Evolutionary conservation across 2,113 vertebrate species (phyloP).

Genomic region (Platichthys stellatus): DNA sequence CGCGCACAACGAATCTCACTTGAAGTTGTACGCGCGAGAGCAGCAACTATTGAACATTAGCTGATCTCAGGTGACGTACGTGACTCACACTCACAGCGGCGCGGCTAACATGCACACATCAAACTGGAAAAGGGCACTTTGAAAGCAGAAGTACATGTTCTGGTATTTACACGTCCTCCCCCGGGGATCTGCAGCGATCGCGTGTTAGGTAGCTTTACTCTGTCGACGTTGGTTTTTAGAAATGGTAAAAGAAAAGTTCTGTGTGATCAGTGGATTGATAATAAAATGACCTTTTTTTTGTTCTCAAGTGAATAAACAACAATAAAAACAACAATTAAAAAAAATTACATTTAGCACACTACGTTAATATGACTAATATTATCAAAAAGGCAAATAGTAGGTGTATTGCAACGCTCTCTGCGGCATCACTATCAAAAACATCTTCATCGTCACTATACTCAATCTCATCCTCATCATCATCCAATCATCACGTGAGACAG

Average conservation of each 20-base stretch:
- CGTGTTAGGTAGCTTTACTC: conserved; percentile 60
- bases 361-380: conserved; percentile 77
- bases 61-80: neutral
- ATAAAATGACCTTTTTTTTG: conserved; percentile 38
- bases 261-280: conserved; percentile 44
- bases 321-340: conserved; percentile 57
- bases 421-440: conserved; percentile 64
- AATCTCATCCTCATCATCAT: conserved; percentile 67
- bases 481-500: conserved; percentile 59
- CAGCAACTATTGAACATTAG: neutral
- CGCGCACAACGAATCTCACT: neutral
- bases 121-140: conserved; percentile 44
- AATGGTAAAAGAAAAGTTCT: conserved; percentile 5
- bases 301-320: conserved; percentile 67
- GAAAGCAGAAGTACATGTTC: conserved; percentile 21
- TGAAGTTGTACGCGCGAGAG: neutral
- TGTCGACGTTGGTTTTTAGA: conserved; percentile 36
- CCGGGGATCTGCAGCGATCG: conserved; percentile 22
- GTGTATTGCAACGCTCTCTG: conserved; percentile 69
- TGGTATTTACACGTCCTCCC: conserved; percentile 33
- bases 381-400: conserved; percentile 78
- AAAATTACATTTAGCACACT: conserved; percentile 63
- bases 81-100: conserved; percentile 12
- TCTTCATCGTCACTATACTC: conserved; percentile 56
- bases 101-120: neutral